Conservation (phyloP, 2,797 vertebrate species). For the Neosilurus mollespiculum region DNA sequence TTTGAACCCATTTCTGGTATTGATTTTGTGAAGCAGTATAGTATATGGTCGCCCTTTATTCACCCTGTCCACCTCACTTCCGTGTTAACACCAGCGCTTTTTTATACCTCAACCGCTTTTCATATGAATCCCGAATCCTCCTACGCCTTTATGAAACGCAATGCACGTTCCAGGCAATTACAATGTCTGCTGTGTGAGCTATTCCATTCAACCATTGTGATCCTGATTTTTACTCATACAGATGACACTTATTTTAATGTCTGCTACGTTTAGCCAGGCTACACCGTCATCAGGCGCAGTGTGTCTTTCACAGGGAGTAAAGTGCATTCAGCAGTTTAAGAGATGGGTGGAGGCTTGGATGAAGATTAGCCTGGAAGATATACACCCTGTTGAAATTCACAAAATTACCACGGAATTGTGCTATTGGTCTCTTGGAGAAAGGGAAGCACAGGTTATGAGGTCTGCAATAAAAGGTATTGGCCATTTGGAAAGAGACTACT, state of each 20-base stretch:
- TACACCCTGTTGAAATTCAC: background rate
- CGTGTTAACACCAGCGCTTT: background rate
- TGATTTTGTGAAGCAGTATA: background rate
- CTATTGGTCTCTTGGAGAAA: background rate
- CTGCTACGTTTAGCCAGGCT: background rate
- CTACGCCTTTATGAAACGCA: slow-evolving; percentile 2
- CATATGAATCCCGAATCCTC: slow-evolving; percentile 2
- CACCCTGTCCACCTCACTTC: background rate
- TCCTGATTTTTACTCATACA: background rate
- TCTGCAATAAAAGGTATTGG: background rate
- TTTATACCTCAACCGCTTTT: background rate
- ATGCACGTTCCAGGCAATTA: slow-evolving; percentile 13
- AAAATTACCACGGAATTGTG: background rate
- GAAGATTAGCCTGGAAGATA: background rate
- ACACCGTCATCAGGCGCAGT: background rate
- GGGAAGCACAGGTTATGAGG: background rate
- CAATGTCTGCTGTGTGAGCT: slow-evolving; percentile 15
- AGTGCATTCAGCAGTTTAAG: background rate
- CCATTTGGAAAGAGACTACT: background rate
- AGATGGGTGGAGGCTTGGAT: background rate
- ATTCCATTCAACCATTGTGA: background rate
- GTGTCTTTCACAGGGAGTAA: background rate
- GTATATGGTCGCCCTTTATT: background rate
- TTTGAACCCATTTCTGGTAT: slow-evolving; percentile 16
- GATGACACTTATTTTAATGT: background rate